These are phyloP conservation scores for Sphaerophoria rueppellii DNA, from an alignment of 2,888 invertebrate genomes.

Conservation along the genomic window DNA sequence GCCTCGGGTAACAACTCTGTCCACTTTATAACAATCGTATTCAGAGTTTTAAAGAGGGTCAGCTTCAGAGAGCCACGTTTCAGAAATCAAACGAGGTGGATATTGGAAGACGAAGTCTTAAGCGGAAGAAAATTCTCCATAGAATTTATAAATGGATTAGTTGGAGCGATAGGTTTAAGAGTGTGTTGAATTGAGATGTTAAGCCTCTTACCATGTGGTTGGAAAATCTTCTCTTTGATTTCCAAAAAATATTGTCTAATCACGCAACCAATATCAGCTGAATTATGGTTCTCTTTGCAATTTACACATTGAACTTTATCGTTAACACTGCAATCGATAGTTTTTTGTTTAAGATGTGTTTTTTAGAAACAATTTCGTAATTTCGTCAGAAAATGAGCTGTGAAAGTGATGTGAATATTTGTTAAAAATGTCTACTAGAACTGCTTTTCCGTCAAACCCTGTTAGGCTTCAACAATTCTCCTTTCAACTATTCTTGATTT, in stretches of 20 bases:
- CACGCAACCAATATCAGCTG: background rate
- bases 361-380: no score
- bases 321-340: slow-evolving; percentile 1
- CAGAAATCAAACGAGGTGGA: slow-evolving; percentile 1
- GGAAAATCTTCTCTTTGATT: background rate
- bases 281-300: slow-evolving; percentile 10
- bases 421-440: no score
- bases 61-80: slow-evolving; percentile 6
- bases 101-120: no score
- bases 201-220: slow-evolving; percentile 4
- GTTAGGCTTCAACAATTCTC: no score
- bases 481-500: no score
- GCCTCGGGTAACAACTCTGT: slow-evolving; percentile 8
- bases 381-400: no score
- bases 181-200: background rate
- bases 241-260: background rate
- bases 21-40: slow-evolving; percentile 20
- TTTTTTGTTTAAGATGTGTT: no score
- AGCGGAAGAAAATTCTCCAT: background rate
- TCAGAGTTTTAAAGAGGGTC: slow-evolving; percentile 10
- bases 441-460: no score
- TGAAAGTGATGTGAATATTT: no score
- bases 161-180: no score
- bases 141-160: background rate
- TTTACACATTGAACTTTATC: slow-evolving; percentile 9